These are phyloP conservation scores for Danionella cerebrum DNA, from an alignment of 2,113 vertebrate genomes.

Conservation along the genomic window DNA sequence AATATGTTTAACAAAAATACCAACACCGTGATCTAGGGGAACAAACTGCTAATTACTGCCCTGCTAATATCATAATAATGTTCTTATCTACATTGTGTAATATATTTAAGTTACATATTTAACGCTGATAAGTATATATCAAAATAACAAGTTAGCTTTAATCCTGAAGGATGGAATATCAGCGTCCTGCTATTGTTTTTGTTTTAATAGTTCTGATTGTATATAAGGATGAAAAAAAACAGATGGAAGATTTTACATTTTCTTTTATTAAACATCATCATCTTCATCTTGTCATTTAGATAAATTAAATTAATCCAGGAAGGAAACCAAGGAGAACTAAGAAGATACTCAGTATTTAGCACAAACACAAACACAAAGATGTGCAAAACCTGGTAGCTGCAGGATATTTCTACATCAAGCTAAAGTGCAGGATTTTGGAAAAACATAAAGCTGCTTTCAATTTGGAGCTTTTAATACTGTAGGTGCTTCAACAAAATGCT, in stretches of 20 bases:
- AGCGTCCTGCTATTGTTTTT: too few relatives aligned
- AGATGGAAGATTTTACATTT: neutral
- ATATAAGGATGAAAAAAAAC: neutral
- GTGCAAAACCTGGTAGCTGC: neutral
- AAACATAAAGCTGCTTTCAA: neutral
- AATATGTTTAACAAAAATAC: too few relatives aligned
- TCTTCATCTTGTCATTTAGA: neutral
- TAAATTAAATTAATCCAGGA: neutral
- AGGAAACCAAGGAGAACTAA: neutral
- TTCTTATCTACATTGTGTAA: too few relatives aligned
- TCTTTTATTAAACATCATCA: neutral
- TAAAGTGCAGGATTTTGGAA: neutral
- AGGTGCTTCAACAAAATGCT: conserved; percentile 51
- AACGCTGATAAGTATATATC: too few relatives aligned
- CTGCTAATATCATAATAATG: too few relatives aligned
- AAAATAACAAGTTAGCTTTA: too few relatives aligned
- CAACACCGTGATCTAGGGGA: too few relatives aligned
- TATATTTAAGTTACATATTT: too few relatives aligned
- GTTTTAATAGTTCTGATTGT: too few relatives aligned
- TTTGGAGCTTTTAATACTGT: neutral
- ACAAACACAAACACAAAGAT: neutral
- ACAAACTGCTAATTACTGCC: too few relatives aligned
- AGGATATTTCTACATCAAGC: neutral
- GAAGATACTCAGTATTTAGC: neutral
- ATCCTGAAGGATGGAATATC: too few relatives aligned